These are phyloP conservation scores for Icerya purchasi DNA, from an alignment of 2,888 invertebrate species.

Conservation along the genomic window DNA sequence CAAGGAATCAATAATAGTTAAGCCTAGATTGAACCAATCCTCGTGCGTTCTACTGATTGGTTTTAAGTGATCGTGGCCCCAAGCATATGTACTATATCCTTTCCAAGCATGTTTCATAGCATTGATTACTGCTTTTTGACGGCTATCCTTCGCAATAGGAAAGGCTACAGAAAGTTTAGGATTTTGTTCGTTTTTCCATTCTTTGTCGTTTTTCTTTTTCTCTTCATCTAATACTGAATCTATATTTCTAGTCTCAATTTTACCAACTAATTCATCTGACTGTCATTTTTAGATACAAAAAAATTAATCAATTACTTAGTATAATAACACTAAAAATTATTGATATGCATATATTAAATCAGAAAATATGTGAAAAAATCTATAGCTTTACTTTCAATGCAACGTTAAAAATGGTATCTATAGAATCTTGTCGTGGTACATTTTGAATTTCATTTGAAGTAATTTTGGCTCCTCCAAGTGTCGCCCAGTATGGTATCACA, in stretches of 20 bases:
- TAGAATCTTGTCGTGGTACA: background rate
- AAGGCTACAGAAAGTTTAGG: slow-evolving; percentile 19
- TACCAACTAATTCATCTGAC: too few relatives aligned
- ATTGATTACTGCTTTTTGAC: slow-evolving; percentile 64
- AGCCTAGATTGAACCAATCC: slow-evolving; percentile 89
- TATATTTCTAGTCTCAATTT: too few relatives aligned
- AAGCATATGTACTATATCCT: slow-evolving; percentile 80
- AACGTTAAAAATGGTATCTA: slow-evolving; percentile 1
- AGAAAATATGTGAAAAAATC: background rate
- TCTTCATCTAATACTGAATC: background rate
- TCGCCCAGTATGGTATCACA: slow-evolving; percentile 27
- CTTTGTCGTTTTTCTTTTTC: background rate
- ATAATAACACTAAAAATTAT: too few relatives aligned
- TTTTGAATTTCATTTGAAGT: slow-evolving; percentile 1
- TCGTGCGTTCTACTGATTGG: slow-evolving; percentile 64
- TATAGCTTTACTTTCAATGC: background rate
- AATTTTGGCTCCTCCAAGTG: slow-evolving; percentile 10
- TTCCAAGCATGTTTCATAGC: slow-evolving; percentile 88
- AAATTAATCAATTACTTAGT: too few relatives aligned
- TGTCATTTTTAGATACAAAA: too few relatives aligned
- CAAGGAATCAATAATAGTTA: slow-evolving; percentile 86
- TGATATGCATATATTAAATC: too few relatives aligned
- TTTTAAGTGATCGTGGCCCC: slow-evolving; percentile 91
- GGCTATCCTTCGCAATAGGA: slow-evolving; percentile 51
- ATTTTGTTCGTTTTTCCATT: background rate